Conservation (phyloP, 1,140 invertebrate species). For the Lanistes nyassanus region DNA sequence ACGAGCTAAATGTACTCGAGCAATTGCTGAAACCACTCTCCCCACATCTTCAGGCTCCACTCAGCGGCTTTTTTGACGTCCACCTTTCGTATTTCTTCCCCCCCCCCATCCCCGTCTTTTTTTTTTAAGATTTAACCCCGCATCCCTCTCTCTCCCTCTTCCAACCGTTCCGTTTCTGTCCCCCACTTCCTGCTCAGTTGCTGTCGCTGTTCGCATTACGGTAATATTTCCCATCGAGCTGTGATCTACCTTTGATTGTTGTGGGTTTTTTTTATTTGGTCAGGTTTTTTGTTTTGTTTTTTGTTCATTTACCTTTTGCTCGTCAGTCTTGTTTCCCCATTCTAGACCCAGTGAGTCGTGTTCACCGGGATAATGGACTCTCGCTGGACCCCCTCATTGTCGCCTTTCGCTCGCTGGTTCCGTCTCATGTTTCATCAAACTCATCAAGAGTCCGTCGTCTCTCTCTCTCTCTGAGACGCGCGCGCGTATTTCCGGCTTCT, state of each 20-base stretch:
- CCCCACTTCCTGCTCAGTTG: not conserved
- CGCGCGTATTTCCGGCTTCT: too few species aligned
- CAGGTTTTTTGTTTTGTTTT: not conserved
- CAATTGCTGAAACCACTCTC: too few species aligned
- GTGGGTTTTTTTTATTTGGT: not conserved
- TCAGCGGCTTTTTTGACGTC: too few species aligned
- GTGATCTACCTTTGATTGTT: not conserved
- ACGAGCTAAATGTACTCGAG: too few species aligned
- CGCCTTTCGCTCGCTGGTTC: not conserved
- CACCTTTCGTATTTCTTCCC: not conserved
- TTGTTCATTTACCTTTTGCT: not conserved
- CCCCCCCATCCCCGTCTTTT: not conserved
- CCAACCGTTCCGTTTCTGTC: not conserved
- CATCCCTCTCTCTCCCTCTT: not conserved
- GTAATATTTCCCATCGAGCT: not conserved
- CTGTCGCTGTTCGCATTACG: not conserved
- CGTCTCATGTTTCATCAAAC: not conserved
- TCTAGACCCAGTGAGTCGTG: not conserved
- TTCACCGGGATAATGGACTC: not conserved
- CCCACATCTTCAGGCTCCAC: too few species aligned
- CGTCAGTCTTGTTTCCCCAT: not conserved
- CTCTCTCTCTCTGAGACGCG: constrained; percentile 1
- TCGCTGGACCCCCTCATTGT: not conserved
- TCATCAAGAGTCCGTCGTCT: not conserved
- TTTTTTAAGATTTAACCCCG: not conserved